Evolutionary conservation across 2,797 vertebrate genomes (phyloP).

Genomic region (Eupleurogrammus muticus): DNA sequence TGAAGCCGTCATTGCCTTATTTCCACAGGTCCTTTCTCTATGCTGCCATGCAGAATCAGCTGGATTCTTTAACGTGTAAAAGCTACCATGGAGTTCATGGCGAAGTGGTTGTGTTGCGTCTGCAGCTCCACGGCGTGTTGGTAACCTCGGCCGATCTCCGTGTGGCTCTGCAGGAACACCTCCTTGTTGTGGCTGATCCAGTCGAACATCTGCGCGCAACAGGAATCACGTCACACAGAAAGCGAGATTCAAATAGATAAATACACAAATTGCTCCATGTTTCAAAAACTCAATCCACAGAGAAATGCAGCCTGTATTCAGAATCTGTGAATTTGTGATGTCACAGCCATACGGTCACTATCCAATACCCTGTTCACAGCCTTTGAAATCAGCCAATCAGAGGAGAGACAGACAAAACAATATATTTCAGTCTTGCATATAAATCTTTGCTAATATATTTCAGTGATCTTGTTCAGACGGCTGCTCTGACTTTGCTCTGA

Average conservation of each 20-base stretch:
- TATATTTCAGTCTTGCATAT: neutral
- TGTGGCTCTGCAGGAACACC: slow-evolving; percentile 97
- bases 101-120: slow-evolving; percentile 98
- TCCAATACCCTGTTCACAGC: too few species aligned
- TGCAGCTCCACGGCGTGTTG: slow-evolving; percentile 97
- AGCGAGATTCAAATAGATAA: too few species aligned
- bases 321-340: too few species aligned
- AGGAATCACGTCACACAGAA: neutral
- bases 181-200: slow-evolving; percentile 99
- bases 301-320: too few species aligned
- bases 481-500: slow-evolving; percentile 6
- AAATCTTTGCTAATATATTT: neutral
- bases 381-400: too few species aligned
- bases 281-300: too few species aligned
- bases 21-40: neutral
- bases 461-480: neutral
- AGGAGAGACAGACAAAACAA: neutral
- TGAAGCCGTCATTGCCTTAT: too few species aligned
- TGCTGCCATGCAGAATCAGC: neutral
- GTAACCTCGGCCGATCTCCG: slow-evolving; percentile 95
- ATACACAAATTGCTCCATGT: too few species aligned
- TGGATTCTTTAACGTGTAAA: too few species aligned
- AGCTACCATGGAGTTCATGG: slow-evolving; percentile 99
- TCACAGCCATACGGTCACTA: too few species aligned
- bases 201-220: slow-evolving; percentile 93